These are phyloP conservation scores for Pyrochroa serraticornis DNA, from an alignment of 2,888 invertebrate species.

Conservation along the genomic window DNA sequence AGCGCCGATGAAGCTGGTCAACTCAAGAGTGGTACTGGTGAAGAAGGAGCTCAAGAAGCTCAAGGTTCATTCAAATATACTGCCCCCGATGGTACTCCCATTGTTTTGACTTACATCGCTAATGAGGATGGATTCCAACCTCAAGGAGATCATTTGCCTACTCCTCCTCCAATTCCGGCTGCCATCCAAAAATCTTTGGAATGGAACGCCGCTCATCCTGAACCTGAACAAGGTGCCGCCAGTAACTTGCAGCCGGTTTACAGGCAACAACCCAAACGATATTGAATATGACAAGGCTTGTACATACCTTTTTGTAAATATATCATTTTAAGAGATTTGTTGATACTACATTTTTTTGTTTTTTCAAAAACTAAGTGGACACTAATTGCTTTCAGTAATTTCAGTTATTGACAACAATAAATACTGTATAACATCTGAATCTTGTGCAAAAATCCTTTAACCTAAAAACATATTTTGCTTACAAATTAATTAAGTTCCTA, in stretches of 20 bases:
- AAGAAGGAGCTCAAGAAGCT: constrained; percentile 57
- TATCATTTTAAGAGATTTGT: neutral
- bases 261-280: constrained; percentile 17
- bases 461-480: too few relatives aligned
- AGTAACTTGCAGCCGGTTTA: constrained; percentile 38
- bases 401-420: too few relatives aligned
- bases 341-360: too few relatives aligned
- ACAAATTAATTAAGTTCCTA: too few relatives aligned
- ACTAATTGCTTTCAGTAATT: too few relatives aligned
- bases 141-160: constrained; percentile 76
- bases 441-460: too few relatives aligned
- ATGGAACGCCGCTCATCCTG: constrained; percentile 63
- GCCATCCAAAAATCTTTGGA: constrained; percentile 74
- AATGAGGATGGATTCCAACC: constrained; percentile 74
- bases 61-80: constrained; percentile 73
- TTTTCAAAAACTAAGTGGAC: too few relatives aligned
- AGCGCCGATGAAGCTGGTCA: constrained; percentile 67
- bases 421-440: too few relatives aligned
- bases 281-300: constrained; percentile 3
- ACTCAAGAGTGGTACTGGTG: constrained; percentile 55
- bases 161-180: constrained; percentile 78
- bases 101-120: constrained; percentile 69
- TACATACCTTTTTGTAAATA: constrained; percentile 18
- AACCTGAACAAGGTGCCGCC: constrained; percentile 49
- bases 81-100: constrained; percentile 69